Conservation (phyloP, 2,888 invertebrate genomes). For the Acleris literana region DNA sequence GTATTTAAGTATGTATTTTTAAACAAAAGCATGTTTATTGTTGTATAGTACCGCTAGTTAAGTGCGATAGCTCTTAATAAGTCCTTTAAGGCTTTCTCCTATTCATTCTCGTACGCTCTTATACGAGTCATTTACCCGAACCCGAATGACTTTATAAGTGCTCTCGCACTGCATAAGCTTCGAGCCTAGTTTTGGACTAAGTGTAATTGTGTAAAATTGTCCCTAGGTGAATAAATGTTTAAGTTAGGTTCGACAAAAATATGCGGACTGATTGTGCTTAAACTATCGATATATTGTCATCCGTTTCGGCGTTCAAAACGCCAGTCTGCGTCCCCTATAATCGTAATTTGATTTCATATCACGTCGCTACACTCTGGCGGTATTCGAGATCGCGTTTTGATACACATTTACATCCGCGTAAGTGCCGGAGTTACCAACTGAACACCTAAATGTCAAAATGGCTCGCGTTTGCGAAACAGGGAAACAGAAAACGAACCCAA, state of each 20-base stretch:
- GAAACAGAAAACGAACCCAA: neutral
- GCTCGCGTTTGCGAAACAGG: too few species aligned
- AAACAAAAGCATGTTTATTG: too few species aligned
- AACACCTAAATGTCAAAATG: too few species aligned
- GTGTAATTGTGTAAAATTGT: neutral
- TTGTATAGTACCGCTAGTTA: too few species aligned
- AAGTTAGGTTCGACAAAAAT: neutral
- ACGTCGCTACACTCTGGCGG: constrained; percentile 47
- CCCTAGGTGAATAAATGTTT: neutral
- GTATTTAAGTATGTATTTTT: too few species aligned
- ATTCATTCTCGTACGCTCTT: too few species aligned
- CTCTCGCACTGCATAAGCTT: neutral
- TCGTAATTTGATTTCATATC: constrained; percentile 51
- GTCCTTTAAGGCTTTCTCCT: too few species aligned
- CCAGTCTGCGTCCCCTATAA: constrained; percentile 36
- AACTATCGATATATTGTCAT: too few species aligned
- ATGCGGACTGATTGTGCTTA: too few species aligned
- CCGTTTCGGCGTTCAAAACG: constrained; percentile 17
- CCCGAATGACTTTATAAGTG: too few species aligned
- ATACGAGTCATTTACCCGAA: too few species aligned
- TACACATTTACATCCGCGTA: constrained; percentile 46
- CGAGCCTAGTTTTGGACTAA: neutral
- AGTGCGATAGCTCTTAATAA: too few species aligned
- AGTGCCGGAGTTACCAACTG: constrained; percentile 35
- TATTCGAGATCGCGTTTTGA: constrained; percentile 48